Evolutionary conservation across 2,113 vertebrate species (phyloP).

Genomic region (human): DNA sequence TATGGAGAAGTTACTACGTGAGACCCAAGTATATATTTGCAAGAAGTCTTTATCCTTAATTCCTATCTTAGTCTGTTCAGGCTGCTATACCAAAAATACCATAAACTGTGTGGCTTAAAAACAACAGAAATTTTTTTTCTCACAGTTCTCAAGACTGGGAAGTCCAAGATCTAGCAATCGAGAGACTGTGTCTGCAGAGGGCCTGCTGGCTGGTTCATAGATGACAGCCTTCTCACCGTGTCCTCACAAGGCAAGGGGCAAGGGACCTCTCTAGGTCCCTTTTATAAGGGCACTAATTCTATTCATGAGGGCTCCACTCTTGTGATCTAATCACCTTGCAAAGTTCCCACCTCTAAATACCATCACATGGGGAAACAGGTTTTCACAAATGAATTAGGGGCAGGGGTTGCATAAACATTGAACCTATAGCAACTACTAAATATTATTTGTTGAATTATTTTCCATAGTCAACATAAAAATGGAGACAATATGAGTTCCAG

Average conservation of each 20-base stretch:
- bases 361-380: background rate
- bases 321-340: background rate
- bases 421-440: background rate
- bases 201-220: background rate
- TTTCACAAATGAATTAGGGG: background rate
- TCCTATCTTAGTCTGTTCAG: background rate
- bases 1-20: background rate
- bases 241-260: background rate
- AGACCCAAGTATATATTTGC: background rate
- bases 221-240: background rate
- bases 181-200: background rate
- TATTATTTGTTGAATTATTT: background rate
- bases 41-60: background rate
- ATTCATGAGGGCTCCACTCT: background rate
- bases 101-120: background rate
- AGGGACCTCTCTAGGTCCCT: background rate
- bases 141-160: background rate
- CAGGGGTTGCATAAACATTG: background rate
- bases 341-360: background rate
- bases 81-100: background rate
- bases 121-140: background rate
- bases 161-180: background rate
- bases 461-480: background rate
- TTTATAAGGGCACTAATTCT: background rate
- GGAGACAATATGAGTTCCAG: background rate